Base-by-base conservation (phyloP, 37 sponge, comb jelly and placozoan genomes). In the Dysidea cf. avara region DNA sequence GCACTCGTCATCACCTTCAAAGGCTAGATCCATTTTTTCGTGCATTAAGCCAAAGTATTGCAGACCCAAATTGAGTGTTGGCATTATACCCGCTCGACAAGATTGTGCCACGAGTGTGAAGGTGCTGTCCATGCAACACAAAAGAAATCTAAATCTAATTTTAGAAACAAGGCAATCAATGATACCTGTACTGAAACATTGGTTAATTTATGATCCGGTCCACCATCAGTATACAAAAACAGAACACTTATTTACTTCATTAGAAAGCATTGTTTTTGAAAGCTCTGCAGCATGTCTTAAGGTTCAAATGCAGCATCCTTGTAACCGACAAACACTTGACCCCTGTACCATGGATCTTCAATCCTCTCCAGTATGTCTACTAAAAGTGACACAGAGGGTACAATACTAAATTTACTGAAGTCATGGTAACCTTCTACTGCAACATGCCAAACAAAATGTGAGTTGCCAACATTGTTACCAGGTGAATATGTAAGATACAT, bases 181-280 rank as follows among this genome's bases (percentile, higher is more conserved):
- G 50, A 38, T 25, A 37, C 33, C 63, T 74, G 61, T 13, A 83
- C 76, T 55, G 60, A 55, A 4, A 71, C 2, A 61, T 53, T 73
- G 13, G 83, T 73, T 13, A 74, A 22, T 17, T 68, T 22, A 33
- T 74, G 75, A 56, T 83, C 84, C 2, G 84, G 77, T 21, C 80
- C 86, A 56, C 86, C 75, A 73, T 85, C 80, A 21, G 66, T 66
- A 57, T 85, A 85, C 53, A 85, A 7, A 49, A 67, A 73, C 7
- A 85, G 52, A 13, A 85, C 55, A 26, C 61, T 38, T 68, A 16
- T 30, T 7, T 2, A 68, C 7, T 30, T 22, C 33, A 25, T 5
- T 38, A 31, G 33, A 9, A 29, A 46, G 65, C 30, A 77, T 37
- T 14, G 66, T 21, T 31, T 53, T 40, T n/a, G n/a, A 51, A 13